Base-by-base conservation (phyloP, 2,113 vertebrate genomes). In the Jacana jacana region DNA sequence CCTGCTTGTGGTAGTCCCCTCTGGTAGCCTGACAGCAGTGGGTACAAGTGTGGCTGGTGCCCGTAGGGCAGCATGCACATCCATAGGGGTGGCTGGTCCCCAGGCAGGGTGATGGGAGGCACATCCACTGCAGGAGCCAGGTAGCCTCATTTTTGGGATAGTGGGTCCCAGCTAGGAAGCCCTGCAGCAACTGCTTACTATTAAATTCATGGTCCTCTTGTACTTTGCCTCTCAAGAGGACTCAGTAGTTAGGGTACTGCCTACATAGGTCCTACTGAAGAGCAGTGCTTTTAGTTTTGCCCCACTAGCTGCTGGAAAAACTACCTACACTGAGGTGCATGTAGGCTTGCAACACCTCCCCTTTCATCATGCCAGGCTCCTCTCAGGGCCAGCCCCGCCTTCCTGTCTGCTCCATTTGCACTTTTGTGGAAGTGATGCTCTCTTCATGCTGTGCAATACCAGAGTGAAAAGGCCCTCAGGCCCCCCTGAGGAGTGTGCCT, bases 341-440 rank as follows among this genome's bases (percentile, higher is more conserved):
- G 37, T 9, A 46, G 25, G 16, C 35, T 94, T 94, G 79, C 88
- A 75, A 88, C 77, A 90, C 24, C 68, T 91, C 46, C 30, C 25
- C 28, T 95, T 97, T 88, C 96, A 69, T 61, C 92, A 89, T 20
- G 23, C 17, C 35, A 73, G 46, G 35, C 78, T 79, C 25, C 17
- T n/a, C n/a, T 13, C 9, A 0, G 2, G 69, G 49, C 13, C 46
- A 80, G 58, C 27, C n/a, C 72, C 70, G 57, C 58, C 69, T 86
- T 93, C 68, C 42, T 81, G 75, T 48, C 81, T 13, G 4, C 51
- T 18, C 33, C 7, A 31, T 30, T 31, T 65, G 40, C 30, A 44
- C 40, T 65, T 65, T 30, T 23, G 28, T 65, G 52, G 14, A 27
- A 54, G 52, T 28, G 30, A 81, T 57, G 57, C 15, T 91, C 37